Evolutionary conservation across 2,888 invertebrate genomes (phyloP).

Genomic region (Habrosyne pyritoides): DNA sequence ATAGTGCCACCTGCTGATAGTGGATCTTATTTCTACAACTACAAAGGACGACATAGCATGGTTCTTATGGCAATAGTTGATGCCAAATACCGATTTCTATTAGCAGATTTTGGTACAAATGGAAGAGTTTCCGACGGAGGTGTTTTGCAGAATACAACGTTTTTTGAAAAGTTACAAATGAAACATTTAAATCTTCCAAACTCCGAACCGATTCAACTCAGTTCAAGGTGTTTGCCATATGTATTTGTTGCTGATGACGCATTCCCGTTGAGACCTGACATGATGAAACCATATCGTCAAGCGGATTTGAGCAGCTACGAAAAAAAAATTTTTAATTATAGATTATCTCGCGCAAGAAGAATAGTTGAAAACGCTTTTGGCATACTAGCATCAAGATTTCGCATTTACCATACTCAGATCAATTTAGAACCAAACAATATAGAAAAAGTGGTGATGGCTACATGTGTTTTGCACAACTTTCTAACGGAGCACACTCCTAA

Average conservation of each 20-base stretch:
- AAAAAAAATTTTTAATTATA: no score
- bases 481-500: constrained; percentile 12
- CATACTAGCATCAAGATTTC: no score
- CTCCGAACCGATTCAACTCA: constrained; percentile 13
- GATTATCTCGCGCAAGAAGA: no score
- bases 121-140: no score
- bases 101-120: no score
- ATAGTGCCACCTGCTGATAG: constrained; percentile 21
- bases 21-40: constrained; percentile 23
- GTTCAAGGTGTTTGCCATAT: constrained; percentile 17
- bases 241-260: constrained; percentile 26
- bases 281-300: constrained; percentile 11
- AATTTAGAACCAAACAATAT: no score
- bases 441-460: no score
- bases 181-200: constrained; percentile 16
- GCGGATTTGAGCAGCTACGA: background rate
- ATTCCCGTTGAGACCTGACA: no score
- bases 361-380: no score
- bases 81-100: constrained; percentile 2
- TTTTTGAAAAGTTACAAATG: constrained; percentile 17
- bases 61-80: constrained; percentile 24
- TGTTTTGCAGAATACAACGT: constrained; percentile 12
- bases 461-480: no score
- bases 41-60: constrained; percentile 23
- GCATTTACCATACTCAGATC: no score